Conservation (phyloP, 30 jellyfish, hydroid and myxozoan genomes). For the Aurelia sp. region DNA sequence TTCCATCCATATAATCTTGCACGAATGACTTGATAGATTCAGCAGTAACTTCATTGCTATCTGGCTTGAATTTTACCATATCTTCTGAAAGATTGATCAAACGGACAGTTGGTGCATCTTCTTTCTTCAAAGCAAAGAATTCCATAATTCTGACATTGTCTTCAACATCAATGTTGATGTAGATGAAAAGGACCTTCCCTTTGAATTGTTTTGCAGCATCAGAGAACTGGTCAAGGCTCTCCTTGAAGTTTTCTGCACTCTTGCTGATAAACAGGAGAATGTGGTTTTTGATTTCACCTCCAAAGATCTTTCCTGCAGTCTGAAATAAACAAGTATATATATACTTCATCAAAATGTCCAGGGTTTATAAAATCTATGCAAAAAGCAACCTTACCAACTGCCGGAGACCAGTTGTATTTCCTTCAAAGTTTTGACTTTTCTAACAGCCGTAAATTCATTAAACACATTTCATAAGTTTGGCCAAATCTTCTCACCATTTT, state of each 20-base stretch:
- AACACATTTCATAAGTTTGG: too few species aligned
- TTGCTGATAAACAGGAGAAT: conserved; percentile 90
- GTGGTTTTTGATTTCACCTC: conserved; percentile 98
- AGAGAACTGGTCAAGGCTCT: conserved; percentile 73
- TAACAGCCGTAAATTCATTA: too few species aligned
- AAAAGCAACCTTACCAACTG: too few species aligned
- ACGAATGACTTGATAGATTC: conserved; percentile 81
- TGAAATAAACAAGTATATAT: not conserved
- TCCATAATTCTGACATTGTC: conserved; percentile 96
- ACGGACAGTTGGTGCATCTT: conserved; percentile 94
- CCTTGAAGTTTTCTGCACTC: conserved; percentile 85
- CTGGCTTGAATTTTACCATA: conserved; percentile 96
- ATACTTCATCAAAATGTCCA: not conserved
- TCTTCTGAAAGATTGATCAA: conserved; percentile 91
- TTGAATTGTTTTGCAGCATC: conserved; percentile 93
- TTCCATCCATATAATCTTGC: conserved; percentile 83
- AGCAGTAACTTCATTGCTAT: conserved; percentile 69
- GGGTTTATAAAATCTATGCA: too few species aligned
- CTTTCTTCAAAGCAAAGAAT: conserved; percentile 94
- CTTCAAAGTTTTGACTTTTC: too few species aligned
- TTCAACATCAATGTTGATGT: conserved; percentile 95
- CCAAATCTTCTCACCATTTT: too few species aligned
- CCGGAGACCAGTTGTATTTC: too few species aligned
- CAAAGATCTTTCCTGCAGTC: conserved; percentile 98
- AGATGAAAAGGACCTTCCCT: conserved; percentile 96